Base-by-base conservation (phyloP, 2,888 invertebrate genomes). In the Carterocephalus palaemon region DNA sequence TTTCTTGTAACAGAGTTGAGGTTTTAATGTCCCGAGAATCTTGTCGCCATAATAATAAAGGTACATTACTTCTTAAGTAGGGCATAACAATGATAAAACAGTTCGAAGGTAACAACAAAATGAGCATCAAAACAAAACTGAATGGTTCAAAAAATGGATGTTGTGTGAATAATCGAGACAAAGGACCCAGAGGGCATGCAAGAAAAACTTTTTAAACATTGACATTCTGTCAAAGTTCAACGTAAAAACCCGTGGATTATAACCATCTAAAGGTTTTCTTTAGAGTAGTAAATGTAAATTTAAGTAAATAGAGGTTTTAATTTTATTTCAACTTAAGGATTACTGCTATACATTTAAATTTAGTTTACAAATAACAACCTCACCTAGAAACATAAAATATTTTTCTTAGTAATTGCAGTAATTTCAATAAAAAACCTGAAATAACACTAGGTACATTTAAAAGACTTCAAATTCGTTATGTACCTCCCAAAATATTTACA, bases 161-260 rank as follows among this genome's bases (percentile, higher is more conserved):
- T 3, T 15, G 15, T 23, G 15, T 8, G 34, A 34, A 34, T 15
- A 34, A 34, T 20, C 9, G 26, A 12, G 31, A 28, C 26, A 13
- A 34, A 42, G 19, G 33, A 28, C 32, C 22, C 32, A 10, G 13
- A 20, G 19, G 24, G 42, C 24, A 20, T 17, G 13, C 23, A 36
- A 19, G 19, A 13, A 36, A 33, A 48, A 40, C 36, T 51, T 51
- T 48, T 48, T 48, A 51, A 40, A 48, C 48, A 51, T 49, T 52
- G 49, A 47, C 45, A 43, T 53, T 47, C n/a, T 33, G 43, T 38
- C 48, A 29, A 51, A 20, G 10, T 34, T 1, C 9, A 17, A 12
- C 20, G 34, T 34, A 34, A 34, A 34, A 33, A 42, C 20, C 28
- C 9, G 16, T 10, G 10, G 31, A 2, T n/a, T 19, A n/a, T n/a